Base-by-base conservation (phyloP, 2,797 vertebrate genomes). In the Adrianichthys oophorus region DNA sequence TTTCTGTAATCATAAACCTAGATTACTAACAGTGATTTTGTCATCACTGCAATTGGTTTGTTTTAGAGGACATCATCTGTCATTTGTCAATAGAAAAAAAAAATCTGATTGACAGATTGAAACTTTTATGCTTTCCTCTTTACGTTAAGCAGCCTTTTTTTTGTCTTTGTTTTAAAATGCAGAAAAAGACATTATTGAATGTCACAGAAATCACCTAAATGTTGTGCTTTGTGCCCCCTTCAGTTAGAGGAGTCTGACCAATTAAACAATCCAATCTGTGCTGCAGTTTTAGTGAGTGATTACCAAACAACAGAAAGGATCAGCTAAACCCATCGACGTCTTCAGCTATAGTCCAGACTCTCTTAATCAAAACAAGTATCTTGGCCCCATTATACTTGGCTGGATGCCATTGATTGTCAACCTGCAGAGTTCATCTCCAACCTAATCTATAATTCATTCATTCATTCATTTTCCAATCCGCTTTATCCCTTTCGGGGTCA, bases 351-450 rank as follows among this genome's bases (percentile, higher is more conserved):
- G 61, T 65, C 62, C 74, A n/a, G 70, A 80, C 53, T 76, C 85
- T 84, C 79, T 90, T 90, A 82, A 90, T 92, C 89, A 90, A 87
- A 89, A 75, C 72, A 70, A 83, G 83, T 82, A 88, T 88, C 87
- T 86, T 82, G 74, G 78, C 81, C 83, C 62, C 69, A 78, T 88
- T 85, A 85, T 70, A 72, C 68, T 62, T 76, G 10, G 65, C 72
- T 84, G 85, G 72, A 79, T 68, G 72, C 72, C 83, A 85, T 88
- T 86, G 76, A 90, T 89, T 78, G 72, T 78, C 73, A 52, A 58
- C 64, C 64, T 44, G 14, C 8, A 13, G 32, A 13, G 32, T 37
- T 37, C 32, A 37, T 37, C 32, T 37, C 32, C 32, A 37, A 12
- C 32, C 32, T 37, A 37, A 37, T 37, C 32, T 37, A 37, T 37